These are phyloP conservation scores for Spermophilus dauricus DNA, from an alignment of 2,113 vertebrate species.

Conservation along the genomic window DNA sequence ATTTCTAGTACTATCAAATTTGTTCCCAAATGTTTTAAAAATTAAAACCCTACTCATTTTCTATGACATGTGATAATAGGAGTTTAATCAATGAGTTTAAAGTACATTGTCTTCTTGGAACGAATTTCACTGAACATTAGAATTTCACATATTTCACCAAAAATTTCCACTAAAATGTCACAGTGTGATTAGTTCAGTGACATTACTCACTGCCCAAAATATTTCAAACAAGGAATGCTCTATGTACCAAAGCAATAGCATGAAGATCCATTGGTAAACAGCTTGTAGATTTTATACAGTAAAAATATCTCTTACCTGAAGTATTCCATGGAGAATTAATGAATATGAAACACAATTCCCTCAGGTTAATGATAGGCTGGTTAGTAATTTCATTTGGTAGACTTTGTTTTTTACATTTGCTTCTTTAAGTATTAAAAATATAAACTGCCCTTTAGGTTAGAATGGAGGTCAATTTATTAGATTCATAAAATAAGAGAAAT, in stretches of 20 bases:
- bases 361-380: constrained; percentile 62
- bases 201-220: not conserved
- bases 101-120: not conserved
- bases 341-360: constrained; percentile 69
- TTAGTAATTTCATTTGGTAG: constrained; percentile 24
- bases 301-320: constrained; percentile 75
- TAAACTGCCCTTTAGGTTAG: constrained; percentile 76
- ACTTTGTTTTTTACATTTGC: constrained; percentile 63
- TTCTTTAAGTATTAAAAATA: constrained; percentile 77
- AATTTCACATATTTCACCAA: constrained; percentile 20
- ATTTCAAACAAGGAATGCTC: not conserved
- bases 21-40: not conserved
- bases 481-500: constrained; percentile 63
- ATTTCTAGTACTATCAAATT: constrained; percentile 15
- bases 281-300: not conserved
- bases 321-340: constrained; percentile 62
- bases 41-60: constrained; percentile 49
- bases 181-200: not conserved
- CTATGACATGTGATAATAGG: not conserved
- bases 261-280: not conserved
- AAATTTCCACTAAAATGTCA: constrained; percentile 18
- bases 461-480: constrained; percentile 79
- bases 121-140: not conserved
- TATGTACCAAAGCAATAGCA: not conserved
- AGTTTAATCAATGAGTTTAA: not conserved